Evolutionary conservation across 2,797 vertebrate species (phyloP), one percentile per base, ranked within the genome.

Genomic region (Propithecus deckenii): DNA sequence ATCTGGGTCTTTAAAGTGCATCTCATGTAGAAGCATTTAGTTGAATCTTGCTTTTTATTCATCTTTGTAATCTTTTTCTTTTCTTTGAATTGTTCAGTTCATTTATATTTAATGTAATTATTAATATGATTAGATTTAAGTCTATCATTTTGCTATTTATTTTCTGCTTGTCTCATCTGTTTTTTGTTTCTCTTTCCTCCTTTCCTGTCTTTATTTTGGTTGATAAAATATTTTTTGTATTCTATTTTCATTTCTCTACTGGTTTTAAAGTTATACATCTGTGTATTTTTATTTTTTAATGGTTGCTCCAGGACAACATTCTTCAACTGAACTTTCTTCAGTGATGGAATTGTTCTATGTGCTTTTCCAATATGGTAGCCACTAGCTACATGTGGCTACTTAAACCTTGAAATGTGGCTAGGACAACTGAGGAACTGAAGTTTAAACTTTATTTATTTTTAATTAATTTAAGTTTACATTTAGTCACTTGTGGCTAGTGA

Each of bases 391-490:
- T n/a, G 13, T 83, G 9, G 48, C 35, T 52, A 18, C n/a, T 65
- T 55, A 80, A n/a, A 74, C 50, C 25, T 71, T 52, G 50, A 57
- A 43, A 76, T 78, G 46, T 46, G 32, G 22, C 59, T 83, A 76
- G 74, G n/a, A 59, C n/a, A 83, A 79, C 20, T 57, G 30, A 67
- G 65, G 38, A 78, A 71, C 18, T 52, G n/a, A 78, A 83, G 57
- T 95, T 87, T 90, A 91, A 50, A 69, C 80, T 85, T 35, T 13
- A 61, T 74, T 89, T 89, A 61, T 86, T 94, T 89, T 94, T 79
- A 69, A 61, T 81, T 65, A 74, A 35, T 35, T 74, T 83, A 84
- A 93, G 41, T 80, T 80, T 91, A 67, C 69, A 84, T 52, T 63
- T 63, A 67, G 50, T 94, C 84, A 75, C 46, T 52, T 23, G 32